Evolutionary conservation across 1,140 invertebrate species (phyloP).

Genomic region (Drosophila carrolli): DNA sequence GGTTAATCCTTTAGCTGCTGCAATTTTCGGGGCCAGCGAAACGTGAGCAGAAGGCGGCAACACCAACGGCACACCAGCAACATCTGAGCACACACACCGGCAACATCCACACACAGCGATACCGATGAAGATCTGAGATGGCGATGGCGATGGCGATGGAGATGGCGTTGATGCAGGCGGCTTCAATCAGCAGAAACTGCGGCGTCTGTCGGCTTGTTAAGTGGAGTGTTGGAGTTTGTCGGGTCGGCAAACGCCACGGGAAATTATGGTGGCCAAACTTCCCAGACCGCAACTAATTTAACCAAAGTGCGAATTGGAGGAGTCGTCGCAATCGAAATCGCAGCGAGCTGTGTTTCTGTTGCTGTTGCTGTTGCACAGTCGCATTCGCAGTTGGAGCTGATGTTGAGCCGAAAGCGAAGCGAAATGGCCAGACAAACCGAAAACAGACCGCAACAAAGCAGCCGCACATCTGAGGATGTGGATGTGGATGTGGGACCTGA

Average conservation of each 20-base stretch:
- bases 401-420: conserved; percentile 70
- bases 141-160: conserved; percentile 48
- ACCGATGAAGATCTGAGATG: conserved; percentile 71
- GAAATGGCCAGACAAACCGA: conserved; percentile 69
- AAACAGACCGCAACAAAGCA: conserved; percentile 80
- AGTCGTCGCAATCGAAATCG: conserved; percentile 57
- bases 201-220: conserved; percentile 62
- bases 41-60: conserved; percentile 73
- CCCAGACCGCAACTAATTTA: conserved; percentile 83
- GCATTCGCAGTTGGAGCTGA: conserved; percentile 26
- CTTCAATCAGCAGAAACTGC: conserved; percentile 64
- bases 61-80: conserved; percentile 45
- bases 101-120: conserved; percentile 13
- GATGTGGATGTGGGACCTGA: conserved; percentile 4
- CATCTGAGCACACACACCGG: background rate
- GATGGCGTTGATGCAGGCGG: conserved; percentile 73
- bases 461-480: conserved; percentile 45
- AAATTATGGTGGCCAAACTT: conserved; percentile 83
- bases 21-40: conserved; percentile 73
- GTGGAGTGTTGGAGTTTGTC: conserved; percentile 66
- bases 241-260: conserved; percentile 81
- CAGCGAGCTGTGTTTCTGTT: conserved; percentile 1
- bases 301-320: conserved; percentile 83
- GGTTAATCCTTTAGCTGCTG: conserved; percentile 79
- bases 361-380: conserved; percentile 27